Evolutionary conservation across 2,797 vertebrate genomes (phyloP), one percentile per base, ranked within the genome.

Genomic region (Lepus oiostolus): DNA sequence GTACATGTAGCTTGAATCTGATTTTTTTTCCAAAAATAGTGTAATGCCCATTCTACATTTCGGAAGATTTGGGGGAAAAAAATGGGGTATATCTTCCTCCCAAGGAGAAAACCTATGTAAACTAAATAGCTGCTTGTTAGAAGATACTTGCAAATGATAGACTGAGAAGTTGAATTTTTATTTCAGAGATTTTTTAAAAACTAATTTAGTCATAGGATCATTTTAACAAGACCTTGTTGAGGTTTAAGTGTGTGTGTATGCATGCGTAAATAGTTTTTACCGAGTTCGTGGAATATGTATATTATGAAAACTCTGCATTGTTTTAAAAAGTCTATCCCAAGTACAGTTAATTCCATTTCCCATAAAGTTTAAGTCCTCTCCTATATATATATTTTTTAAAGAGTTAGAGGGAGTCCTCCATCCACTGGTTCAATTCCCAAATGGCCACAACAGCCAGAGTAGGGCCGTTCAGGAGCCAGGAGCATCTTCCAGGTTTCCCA

Each of bases 1-100:
- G 13, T 82, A 5, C 74, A 4, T 95, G 58, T 60, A 75, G 19
- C 91, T 90, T 94, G 54, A 93, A 71, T 74, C 24, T 85, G 19
- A 83, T 24, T 82, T 96, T 93, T 58, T 92, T 94, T 91, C 80
- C 22, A 58, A 83, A 92, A 96, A 58, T 60, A 80, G 38, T 80
- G 28, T 86, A 60, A 79, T 58, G 54, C 54, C 54, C 17, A 58
- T 21, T 58, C 86, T 92, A 21, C 12, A 70, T 74, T 93, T 88
- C 67, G 88, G 83, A 60, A 63, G 7, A 3, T 24, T 95, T 85
- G 54, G 19, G 19, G 19, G 17, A 11, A 91, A 72, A 72, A 10
- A 84, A 67, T 47, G 77, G 0, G 30, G 22, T 67, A 63, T 95
- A 67, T 54, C 63, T 68, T 17, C 54, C 26, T 74, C 4, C 4